A percentile compares a stretch with the other conserved stretches of the same genome.
Evolutionary conservation across 2,888 invertebrate genomes (phyloP).

Genomic region (Hedya salicella): DNA sequence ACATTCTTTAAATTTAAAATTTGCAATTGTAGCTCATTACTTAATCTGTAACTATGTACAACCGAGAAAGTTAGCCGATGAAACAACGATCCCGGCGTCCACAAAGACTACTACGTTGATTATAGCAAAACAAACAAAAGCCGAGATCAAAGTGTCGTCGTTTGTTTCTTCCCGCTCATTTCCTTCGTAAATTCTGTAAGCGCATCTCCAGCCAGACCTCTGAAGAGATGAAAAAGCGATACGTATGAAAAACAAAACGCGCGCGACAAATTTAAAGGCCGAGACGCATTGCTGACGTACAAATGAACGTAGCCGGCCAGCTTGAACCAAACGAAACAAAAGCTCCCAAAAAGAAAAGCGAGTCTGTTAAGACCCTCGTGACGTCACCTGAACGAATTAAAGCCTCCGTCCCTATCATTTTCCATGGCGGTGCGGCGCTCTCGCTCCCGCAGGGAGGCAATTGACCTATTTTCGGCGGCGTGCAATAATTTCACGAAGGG

Average conservation of each 20-base stretch:
- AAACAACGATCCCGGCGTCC: constrained; percentile 49
- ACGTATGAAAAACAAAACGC: constrained; percentile 50
- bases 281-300: constrained; percentile 58
- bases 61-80: constrained; percentile 38
- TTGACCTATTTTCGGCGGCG: constrained; percentile 83
- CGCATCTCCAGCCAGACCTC: constrained; percentile 46
- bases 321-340: constrained; percentile 68
- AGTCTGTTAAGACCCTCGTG: constrained; percentile 73
- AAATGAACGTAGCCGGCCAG: constrained; percentile 57
- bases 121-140: constrained; percentile 60
- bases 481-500: constrained; percentile 81
- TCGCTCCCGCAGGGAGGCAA: constrained; percentile 73
- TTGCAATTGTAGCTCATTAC: neutral
- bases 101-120: constrained; percentile 51
- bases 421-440: constrained; percentile 59
- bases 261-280: constrained; percentile 51
- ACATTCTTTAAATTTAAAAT: too few species aligned
- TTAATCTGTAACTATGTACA: constrained; percentile 5
- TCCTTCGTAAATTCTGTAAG: constrained; percentile 53
- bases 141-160: constrained; percentile 61
- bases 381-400: constrained; percentile 83
- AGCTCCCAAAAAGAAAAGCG: constrained; percentile 70
- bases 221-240: constrained; percentile 45
- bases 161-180: constrained; percentile 64
- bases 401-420: constrained; percentile 67